Evolutionary conservation across 53 echinoderm and acorn worm species (phyloP), one percentile per base, ranked within the genome.

Genomic region (Hippasteria phrygiana): DNA sequence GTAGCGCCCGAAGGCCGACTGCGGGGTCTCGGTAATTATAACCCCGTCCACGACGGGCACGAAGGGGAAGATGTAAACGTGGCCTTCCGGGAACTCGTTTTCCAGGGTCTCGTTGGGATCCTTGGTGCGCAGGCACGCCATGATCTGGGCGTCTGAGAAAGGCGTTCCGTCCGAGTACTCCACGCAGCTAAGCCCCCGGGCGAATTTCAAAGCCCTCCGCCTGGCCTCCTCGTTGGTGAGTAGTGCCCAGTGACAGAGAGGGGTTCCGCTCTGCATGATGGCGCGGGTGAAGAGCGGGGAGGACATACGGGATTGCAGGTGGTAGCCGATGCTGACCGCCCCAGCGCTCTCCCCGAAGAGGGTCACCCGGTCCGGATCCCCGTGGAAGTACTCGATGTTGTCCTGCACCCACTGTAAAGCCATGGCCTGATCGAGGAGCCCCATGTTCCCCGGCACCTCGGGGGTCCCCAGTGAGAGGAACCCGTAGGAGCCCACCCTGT

Each of bases 281-380:
- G 93, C 93, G 1, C 96, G 82, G 37, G 76, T 80, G 51, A 96
- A 99, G 6, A 91, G 77, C 13, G 87, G 88, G 17, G 80, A 56
- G 38, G 92, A 94, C 70, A 91, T 27, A 0, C 88, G 91, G 0
- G 99, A 96, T 35, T 93, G 43, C 54, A 99, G 85, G 42, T 99
- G 99, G 41, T 92, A 88, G 26, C 93, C 91, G 41, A 93, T 89
- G 77, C 95, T 94, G 2, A 91, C 99, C 11, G 96, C 91, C 3
- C 99, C 99, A 11, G 99, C 94, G 51, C 99, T 99, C 89, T 94
- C 95, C 1, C 99, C 99, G 71, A 96, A 99, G 7, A 99, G 45
- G 4, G 99, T 99, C 17, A 99, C 75, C 12, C 28, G 72, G 20
- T 91, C 90, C 3, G 78, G 86, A 43, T 99, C 88, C 2, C 99